phyloP scores from a whole-genome alignment of 1,140 invertebrate species.

The Drosophila serrata region DNA sequence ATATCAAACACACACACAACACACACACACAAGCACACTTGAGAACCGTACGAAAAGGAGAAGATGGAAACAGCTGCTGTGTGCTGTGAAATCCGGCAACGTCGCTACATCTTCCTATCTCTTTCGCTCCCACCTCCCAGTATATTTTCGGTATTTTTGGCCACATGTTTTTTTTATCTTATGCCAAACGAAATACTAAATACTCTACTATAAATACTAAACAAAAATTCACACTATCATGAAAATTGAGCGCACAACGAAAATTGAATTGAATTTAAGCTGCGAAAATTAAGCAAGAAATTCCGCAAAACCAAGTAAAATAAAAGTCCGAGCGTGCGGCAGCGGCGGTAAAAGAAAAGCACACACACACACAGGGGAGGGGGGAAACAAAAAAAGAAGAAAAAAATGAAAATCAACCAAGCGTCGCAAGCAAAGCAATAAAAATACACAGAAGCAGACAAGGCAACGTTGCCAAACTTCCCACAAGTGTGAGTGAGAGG shows the following conservation, averaged over 20 bases:
- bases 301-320: slow-evolving; percentile 56
- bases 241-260: slow-evolving; percentile 57
- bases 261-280: slow-evolving; percentile 78
- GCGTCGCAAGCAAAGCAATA: slow-evolving; percentile 63
- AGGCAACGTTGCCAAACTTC: slow-evolving; percentile 69
- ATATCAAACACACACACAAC: slow-evolving; percentile 18
- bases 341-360: slow-evolving; percentile 13
- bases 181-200: slow-evolving; percentile 3
- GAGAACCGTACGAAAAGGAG: slow-evolving; percentile 4
- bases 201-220: slow-evolving; percentile 49
- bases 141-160: slow-evolving; percentile 17
- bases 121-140: not conserved
- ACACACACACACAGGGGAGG: not conserved
- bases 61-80: slow-evolving; percentile 20
- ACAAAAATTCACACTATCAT: slow-evolving; percentile 59
- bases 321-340: slow-evolving; percentile 21
- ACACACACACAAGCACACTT: slow-evolving; percentile 2
- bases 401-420: slow-evolving; percentile 61
- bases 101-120: slow-evolving; percentile 5
- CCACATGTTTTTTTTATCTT: slow-evolving; percentile 37
- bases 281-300: slow-evolving; percentile 76
- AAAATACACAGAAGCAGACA: slow-evolving; percentile 61
- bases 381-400: slow-evolving; percentile 23
- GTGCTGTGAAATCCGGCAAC: slow-evolving; percentile 27
- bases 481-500: slow-evolving; percentile 19